Conservation (phyloP, 2,888 invertebrate genomes). For the Diarsia brunnea region DNA sequence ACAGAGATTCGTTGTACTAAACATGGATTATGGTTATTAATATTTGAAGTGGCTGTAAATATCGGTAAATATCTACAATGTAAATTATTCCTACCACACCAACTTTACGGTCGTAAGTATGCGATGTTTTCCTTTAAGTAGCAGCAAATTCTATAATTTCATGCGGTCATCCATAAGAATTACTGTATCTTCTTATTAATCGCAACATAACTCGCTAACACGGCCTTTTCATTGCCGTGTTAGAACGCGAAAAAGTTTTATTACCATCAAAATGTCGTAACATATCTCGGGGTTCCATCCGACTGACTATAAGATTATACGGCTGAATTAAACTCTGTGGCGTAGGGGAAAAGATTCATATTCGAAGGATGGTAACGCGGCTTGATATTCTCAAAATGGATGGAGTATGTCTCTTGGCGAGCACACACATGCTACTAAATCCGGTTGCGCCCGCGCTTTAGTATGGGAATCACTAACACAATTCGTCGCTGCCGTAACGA, state of each 20-base stretch:
- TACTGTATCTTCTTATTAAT: slow-evolving; percentile 67
- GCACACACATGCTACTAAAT: slow-evolving; percentile 73
- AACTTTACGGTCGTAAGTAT: slow-evolving; percentile 34
- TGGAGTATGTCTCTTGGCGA: slow-evolving; percentile 68
- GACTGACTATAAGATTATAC: slow-evolving; percentile 61
- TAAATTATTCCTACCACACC: slow-evolving; percentile 57
- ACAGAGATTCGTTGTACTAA: not conserved
- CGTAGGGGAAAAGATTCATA: slow-evolving; percentile 67
- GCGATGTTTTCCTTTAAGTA: slow-evolving; percentile 46
- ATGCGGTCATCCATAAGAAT: slow-evolving; percentile 62
- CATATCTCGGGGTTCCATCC: slow-evolving; percentile 65
- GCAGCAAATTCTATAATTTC: slow-evolving; percentile 62
- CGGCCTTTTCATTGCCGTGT: slow-evolving; percentile 71
- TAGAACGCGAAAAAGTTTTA: slow-evolving; percentile 73
- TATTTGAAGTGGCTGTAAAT: slow-evolving; percentile 8
- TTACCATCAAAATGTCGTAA: slow-evolving; percentile 72
- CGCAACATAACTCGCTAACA: slow-evolving; percentile 70
- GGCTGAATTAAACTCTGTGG: slow-evolving; percentile 70
- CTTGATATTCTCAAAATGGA: slow-evolving; percentile 70
- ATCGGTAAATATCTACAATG: slow-evolving; percentile 34
- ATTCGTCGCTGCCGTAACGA: slow-evolving; percentile 78
- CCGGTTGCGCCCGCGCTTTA: slow-evolving; percentile 78
- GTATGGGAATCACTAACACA: slow-evolving; percentile 78
- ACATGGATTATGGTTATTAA: slow-evolving; percentile 14
- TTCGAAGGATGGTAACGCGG: slow-evolving; percentile 58